Evolutionary conservation across 2,888 invertebrate genomes (phyloP), one percentile per base, ranked within the genome.

Genomic region (Psylliodes chrysocephalus): DNA sequence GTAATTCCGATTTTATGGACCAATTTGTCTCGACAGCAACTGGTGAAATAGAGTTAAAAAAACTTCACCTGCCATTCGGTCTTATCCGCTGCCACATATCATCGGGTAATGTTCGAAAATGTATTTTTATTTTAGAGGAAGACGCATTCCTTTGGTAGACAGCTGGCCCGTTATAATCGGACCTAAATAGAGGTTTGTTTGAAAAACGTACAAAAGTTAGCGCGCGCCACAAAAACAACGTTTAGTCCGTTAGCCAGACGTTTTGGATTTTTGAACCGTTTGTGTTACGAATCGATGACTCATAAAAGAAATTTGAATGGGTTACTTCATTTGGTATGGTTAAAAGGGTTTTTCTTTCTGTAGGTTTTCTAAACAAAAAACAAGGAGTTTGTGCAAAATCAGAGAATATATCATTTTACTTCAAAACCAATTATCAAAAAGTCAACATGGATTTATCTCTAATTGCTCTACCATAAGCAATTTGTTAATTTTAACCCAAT

Each of bases 81-180:
- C 54, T 22, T 19, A 47, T 42, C 47, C 40, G 42, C 40, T 47
- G 38, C 51, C 44, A 30, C 64, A 60, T 55, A 35, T 64, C 60
- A 60, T 30, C 64, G 60, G 60, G 47, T 62, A 62, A 66, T 62
- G 66, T 59, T 44, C 42, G 46, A 42, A 38, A 42, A 51, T 49
- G 54, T 66, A 66, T 66, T 66, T 63, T 66, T 63, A 63, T 66
- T 63, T 66, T 49, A 40, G 33, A 53, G 38, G 42, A 52, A 61
- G 54, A 55, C 35, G 40, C 60, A 64, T 64, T 64, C 64, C 60
- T 46, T 49, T 22, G 54, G 51, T 28, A 59, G 54, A 28, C 57
- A 57, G 57, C 57, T 57, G 57, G 46, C 17, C 22, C 22, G 35
- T 57, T 47, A 33, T 57, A 61, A 61, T 49, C 63, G 47, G 51